Percentiles rank a stretch among this genome's conserved stretches.
These are phyloP conservation scores for Lamprotornis superbus DNA, from an alignment of 2,113 vertebrate species.

Conservation along the genomic window DNA sequence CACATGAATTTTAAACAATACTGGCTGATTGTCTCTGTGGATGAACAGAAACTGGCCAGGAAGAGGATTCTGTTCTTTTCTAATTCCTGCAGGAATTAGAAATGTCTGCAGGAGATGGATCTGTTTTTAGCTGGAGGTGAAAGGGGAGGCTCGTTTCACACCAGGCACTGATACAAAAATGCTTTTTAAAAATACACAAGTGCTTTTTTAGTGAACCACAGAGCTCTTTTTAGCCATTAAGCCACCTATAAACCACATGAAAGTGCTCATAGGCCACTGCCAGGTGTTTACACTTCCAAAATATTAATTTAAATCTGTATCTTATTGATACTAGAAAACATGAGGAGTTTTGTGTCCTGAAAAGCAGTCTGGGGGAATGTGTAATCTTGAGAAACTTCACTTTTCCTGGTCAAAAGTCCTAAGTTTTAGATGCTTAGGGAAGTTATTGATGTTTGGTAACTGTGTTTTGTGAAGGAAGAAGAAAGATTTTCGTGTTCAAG, in stretches of 20 bases:
- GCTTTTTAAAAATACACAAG: neutral
- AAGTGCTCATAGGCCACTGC: neutral
- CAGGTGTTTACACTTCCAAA: neutral
- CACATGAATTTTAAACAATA: neutral
- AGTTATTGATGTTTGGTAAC: neutral
- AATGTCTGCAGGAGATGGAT: neutral
- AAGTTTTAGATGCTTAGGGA: neutral
- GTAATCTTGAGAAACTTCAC: neutral
- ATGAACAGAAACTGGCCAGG: neutral
- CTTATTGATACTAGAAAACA: neutral
- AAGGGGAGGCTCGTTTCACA: neutral
- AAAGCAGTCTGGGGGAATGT: neutral
- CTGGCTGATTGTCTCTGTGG: neutral
- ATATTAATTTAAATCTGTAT: neutral
- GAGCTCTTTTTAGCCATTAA: neutral
- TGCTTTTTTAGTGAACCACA: neutral
- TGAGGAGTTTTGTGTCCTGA: neutral
- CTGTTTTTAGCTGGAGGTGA: neutral
- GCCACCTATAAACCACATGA: neutral
- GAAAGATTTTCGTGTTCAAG: neutral
- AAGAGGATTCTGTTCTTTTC: neutral
- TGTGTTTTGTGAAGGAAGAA: neutral
- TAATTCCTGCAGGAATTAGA: neutral
- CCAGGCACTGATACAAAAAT: neutral
- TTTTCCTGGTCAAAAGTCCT: neutral